phyloP scores from a whole-genome alignment of 2,113 vertebrate genomes.

The Rattus rattus region DNA sequence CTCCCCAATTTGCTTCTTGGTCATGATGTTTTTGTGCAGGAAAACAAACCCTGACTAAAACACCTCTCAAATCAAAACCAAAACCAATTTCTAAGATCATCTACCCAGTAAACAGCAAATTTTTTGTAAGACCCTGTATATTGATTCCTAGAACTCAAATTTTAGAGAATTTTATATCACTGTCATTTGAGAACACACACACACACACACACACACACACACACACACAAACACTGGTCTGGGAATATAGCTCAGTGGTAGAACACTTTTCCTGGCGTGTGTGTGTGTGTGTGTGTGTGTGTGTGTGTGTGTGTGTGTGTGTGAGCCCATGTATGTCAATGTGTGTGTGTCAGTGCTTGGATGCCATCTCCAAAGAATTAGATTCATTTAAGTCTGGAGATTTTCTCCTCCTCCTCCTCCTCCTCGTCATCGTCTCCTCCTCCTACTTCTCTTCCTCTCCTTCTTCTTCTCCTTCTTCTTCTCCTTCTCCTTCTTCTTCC shows the following conservation, averaged over 20 bases:
- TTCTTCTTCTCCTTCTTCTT: too few relatives aligned
- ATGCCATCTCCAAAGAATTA: not conserved
- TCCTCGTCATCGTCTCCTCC: too few relatives aligned
- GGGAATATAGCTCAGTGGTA: not conserved
- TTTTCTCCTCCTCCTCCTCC: too few relatives aligned
- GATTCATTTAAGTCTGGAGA: not conserved
- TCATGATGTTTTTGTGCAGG: too few relatives aligned
- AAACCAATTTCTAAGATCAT: not conserved
- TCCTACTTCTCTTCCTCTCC: too few relatives aligned
- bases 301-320: not conserved
- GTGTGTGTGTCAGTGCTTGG: not conserved
- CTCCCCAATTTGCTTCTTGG: too few relatives aligned
- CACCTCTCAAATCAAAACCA: not conserved
- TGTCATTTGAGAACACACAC: not conserved
- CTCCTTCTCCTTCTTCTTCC: too few relatives aligned
- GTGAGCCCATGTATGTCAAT: not conserved
- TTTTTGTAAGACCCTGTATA: not conserved
- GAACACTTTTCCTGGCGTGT: not conserved
- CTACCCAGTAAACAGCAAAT: not conserved
- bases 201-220: slow-evolving; percentile 21
- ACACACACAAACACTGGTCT: not conserved
- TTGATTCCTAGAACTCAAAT: not conserved
- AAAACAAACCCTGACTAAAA: too few relatives aligned
- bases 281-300: not conserved
- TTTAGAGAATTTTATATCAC: not conserved